These are phyloP conservation scores for Varecia variegata DNA, from an alignment of 2,797 vertebrate genomes.

Conservation along the genomic window DNA sequence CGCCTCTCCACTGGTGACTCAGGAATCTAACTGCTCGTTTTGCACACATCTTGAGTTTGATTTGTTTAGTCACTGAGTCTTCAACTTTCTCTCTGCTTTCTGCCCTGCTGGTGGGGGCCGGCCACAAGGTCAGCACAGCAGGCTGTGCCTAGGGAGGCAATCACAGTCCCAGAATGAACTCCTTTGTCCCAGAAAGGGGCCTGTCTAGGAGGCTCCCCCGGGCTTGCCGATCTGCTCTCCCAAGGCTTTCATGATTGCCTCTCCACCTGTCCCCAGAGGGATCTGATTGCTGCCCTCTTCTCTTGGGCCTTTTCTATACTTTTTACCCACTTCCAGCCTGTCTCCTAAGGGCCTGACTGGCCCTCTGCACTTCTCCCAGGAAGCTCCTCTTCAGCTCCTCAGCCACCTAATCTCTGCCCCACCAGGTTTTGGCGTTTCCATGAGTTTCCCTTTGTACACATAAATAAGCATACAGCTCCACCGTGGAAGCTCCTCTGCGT, in stretches of 20 bases:
- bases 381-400: neutral
- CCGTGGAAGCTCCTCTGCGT: neutral
- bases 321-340: neutral
- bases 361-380: neutral
- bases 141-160: neutral
- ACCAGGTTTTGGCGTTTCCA: neutral
- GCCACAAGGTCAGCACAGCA: neutral
- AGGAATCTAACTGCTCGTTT: neutral
- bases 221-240: neutral
- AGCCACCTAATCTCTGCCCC: neutral
- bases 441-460: neutral
- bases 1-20: neutral
- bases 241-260: neutral
- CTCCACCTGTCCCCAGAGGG: neutral
- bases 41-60: neutral
- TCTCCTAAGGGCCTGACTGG: conserved; percentile 1
- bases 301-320: neutral
- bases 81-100: neutral
- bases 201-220: neutral
- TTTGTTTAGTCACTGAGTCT: neutral
- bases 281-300: conserved; percentile 21
- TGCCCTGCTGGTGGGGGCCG: neutral
- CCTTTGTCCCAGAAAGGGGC: neutral
- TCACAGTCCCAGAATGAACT: neutral
- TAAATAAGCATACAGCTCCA: too few species aligned